A percentile compares a stretch with the other conserved stretches of the same genome.
Evolutionary conservation across 1,140 invertebrate genomes (phyloP).

Genomic region (Bicyclus anynana): DNA sequence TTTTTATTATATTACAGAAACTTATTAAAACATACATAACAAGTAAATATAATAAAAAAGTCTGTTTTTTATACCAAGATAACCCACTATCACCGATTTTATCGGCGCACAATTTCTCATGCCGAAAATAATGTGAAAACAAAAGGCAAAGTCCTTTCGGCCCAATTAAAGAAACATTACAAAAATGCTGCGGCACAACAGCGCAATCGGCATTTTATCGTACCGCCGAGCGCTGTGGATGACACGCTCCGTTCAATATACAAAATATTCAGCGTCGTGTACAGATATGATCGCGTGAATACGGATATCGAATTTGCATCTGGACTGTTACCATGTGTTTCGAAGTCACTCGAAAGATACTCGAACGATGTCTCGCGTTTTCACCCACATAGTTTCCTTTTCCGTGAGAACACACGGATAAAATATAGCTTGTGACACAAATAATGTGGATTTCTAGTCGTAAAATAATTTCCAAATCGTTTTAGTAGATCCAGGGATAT

Average conservation of each 20-base stretch:
- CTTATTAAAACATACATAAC: too few species aligned
- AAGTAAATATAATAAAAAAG: not conserved
- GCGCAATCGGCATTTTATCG: constrained; percentile 47
- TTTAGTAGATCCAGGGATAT: too few species aligned
- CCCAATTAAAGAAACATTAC: constrained; percentile 34
- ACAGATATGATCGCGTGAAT: constrained; percentile 54
- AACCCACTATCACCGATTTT: not conserved
- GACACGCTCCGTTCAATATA: constrained; percentile 40
- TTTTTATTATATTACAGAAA: too few species aligned
- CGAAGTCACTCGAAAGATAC: not conserved
- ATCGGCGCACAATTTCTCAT: not conserved
- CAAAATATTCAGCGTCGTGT: constrained; percentile 64
- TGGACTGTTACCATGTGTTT: constrained; percentile 35
- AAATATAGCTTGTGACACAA: too few species aligned
- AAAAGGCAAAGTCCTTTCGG: not conserved
- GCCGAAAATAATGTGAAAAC: constrained; percentile 1
- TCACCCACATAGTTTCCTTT: too few species aligned
- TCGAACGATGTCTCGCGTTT: not conserved
- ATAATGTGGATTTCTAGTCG: too few species aligned
- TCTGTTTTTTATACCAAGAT: not conserved
- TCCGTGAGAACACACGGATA: too few species aligned
- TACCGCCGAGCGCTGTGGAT: constrained; percentile 23
- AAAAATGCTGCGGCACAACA: constrained; percentile 26
- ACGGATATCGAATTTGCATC: constrained; percentile 45
- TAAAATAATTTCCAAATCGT: too few species aligned